Evolutionary conservation across 2,888 invertebrate species (phyloP).

Genomic region (Craniophora ligustri): DNA sequence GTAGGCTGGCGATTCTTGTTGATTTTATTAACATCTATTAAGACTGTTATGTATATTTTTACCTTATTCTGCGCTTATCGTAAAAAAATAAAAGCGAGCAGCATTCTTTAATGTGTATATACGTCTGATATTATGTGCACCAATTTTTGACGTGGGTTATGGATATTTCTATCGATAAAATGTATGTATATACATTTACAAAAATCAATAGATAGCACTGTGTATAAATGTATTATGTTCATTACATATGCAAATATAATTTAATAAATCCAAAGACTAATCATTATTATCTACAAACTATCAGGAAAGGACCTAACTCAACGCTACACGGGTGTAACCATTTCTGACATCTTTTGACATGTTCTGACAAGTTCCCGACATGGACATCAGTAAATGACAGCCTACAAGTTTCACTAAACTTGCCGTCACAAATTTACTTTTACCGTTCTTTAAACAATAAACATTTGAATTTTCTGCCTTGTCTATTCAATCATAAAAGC

Average conservation of each 20-base stretch:
- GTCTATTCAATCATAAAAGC: conserved; percentile 28
- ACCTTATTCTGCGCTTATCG: too few relatives aligned
- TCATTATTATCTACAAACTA: too few relatives aligned
- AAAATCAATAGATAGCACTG: too few relatives aligned
- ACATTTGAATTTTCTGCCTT: conserved; percentile 38
- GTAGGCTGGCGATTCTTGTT: conserved; percentile 17
- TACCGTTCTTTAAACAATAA: conserved; percentile 35
- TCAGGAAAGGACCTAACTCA: conserved; percentile 5
- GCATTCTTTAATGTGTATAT: too few relatives aligned
- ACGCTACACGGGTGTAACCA: conserved; percentile 24
- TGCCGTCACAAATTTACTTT: conserved; percentile 41
- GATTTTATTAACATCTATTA: neutral
- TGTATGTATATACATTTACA: too few relatives aligned
- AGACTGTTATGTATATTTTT: too few relatives aligned
- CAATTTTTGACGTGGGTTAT: too few relatives aligned
- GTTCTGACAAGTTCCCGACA: conserved; percentile 56
- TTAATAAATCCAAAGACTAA: neutral
- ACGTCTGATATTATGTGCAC: too few relatives aligned
- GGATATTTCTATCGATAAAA: too few relatives aligned
- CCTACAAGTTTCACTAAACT: conserved; percentile 55
- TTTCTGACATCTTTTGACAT: conserved; percentile 55
- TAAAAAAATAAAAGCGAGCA: too few relatives aligned
- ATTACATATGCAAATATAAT: too few relatives aligned
- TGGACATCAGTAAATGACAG: conserved; percentile 58
- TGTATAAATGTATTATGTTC: too few relatives aligned